Evolutionary conservation across 2,797 vertebrate species (phyloP), one percentile per base, ranked within the genome.

Genomic region (Cuniculus paca): DNA sequence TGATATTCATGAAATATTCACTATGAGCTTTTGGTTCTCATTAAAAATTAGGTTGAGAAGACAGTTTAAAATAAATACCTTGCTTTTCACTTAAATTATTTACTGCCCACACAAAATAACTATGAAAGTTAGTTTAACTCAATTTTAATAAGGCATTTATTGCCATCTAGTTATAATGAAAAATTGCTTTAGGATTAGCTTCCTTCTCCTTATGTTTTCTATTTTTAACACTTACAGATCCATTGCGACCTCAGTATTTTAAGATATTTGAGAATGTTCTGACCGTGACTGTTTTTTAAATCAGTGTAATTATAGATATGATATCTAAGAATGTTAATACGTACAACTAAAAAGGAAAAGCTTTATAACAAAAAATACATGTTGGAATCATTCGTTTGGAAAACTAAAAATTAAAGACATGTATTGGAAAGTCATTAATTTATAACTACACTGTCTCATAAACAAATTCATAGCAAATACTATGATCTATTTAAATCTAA

Each of bases 211-310:
- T 39, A 14, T 81, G 20, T 34, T 90, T 94, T 91, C 45, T 42
- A 5, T 65, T 92, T 92, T 61, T 80, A 74, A 88, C 14, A 22
- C 20, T 88, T 72, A 28, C 45, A 85, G 50, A 54, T 83, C 5
- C 14, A 20, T 6, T 6, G 20, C 72, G n/a, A 54, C 17, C 50
- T 91, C 42, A 79, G 0, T 50, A 92, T 91, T 89, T 91, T n/a
- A 91, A 94, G 54, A 61, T 42, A 85, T 31, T 61, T 61, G 48
- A 93, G 68, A 84, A 39, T 85, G 61, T 84, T 89, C 94, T 83
- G 45, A 36, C 88, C 20, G 81, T 6, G 9, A 13, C 39, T 60
- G 39, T 63, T 88, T 72, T 78, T 83, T 78, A 84, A 94, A 70
- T 80, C 13, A 93, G 22, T n/a, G 78, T n/a, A 82, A 45, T 58